Conservation (phyloP, 2,113 vertebrate genomes). For the Marmota flaviventris region DNA sequence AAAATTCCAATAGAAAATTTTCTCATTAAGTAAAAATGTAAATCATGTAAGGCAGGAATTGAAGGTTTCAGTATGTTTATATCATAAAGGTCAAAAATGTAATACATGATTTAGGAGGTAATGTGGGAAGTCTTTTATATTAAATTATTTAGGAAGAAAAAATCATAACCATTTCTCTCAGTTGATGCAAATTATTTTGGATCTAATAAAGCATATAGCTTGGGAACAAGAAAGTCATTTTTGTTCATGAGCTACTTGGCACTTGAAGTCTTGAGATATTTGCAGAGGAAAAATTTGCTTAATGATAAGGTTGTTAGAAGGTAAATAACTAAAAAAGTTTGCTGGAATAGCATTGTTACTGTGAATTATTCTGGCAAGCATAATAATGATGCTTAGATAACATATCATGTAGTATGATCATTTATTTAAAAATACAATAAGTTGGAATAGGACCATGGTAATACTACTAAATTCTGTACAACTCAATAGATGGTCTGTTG, state of each 20-base stretch:
- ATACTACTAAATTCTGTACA: background rate
- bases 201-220: constrained; percentile 48
- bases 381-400: background rate
- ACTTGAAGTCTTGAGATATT: constrained; percentile 60
- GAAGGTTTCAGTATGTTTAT: background rate
- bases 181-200: constrained; percentile 15
- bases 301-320: constrained; percentile 21
- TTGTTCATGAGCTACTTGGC: constrained; percentile 43
- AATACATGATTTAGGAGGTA: background rate
- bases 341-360: background rate
- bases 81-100: background rate
- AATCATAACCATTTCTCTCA: background rate
- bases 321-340: constrained; percentile 44
- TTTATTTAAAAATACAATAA: constrained; percentile 33
- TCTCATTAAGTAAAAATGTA: constrained; percentile 9
- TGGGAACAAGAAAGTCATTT: constrained; percentile 39
- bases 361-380: constrained; percentile 33
- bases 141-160: background rate
- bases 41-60: background rate
- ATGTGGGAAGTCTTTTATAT: background rate
- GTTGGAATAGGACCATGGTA: background rate
- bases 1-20: background rate
- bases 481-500: background rate
- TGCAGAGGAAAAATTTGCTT: constrained; percentile 38
- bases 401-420: background rate